Base-by-base conservation (phyloP, 2,888 invertebrate species). In the Sarcophaga caerulescens region DNA sequence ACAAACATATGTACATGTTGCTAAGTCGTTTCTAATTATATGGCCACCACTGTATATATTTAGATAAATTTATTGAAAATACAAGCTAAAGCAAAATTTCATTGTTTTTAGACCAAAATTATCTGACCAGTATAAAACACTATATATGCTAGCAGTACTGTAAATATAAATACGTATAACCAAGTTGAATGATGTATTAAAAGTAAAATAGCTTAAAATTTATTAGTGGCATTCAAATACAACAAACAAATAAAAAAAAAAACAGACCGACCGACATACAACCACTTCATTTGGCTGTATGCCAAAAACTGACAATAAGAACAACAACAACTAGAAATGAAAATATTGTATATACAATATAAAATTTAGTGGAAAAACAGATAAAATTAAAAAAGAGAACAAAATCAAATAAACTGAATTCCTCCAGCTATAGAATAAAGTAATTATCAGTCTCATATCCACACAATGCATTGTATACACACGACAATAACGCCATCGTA, bases 221-320 rank as follows among this genome's bases (percentile, higher is more conserved):
- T 81, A 81, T 75, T 69, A 63, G 69, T 69, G 74, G 62, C 63
- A 75, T 69, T 52, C 35, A 73, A 80, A 73, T 66, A 66, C 59
- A 73, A 63, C 10, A 63, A 63, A 62, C 45, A 57, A 19, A 52
- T 52, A 63, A 70, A 21, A 70, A 25, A 25, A 35, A 25, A 66
- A 57, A 57, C 25, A 60, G 44, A 35, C 12, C 19, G 23, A 63
- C 11, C 23, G 17, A 59, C 21, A 63, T 52, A 14, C 74, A 69
- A 81, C 68, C 74, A 75, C 81, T 81, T 81, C 62, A 75, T 81
- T 75, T 81, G 81, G 81, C 60, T 73, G 14, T 63, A 21, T 69
- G 75, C 81, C 81, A 81, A 81, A 59, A 60, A 60, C n/a, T 60
- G 57, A 63, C 25, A 59, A 45, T 2, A 45, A 68, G 44, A 77